phyloP scores from a whole-genome alignment of 1,140 invertebrate genomes.

The Theocolax elegans region DNA sequence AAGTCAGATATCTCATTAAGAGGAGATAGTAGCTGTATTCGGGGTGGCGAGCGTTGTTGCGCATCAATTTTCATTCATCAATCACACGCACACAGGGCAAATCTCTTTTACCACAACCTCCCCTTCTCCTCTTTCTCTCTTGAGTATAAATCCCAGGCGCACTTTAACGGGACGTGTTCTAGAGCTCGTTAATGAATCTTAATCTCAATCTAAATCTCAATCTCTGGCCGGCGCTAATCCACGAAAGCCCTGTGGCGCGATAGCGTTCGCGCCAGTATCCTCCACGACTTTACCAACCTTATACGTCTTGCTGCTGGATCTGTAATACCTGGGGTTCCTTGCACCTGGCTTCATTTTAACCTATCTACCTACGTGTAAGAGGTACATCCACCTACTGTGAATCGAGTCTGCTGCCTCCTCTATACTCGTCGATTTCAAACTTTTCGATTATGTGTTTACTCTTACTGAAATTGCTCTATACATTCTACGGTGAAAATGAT shows the following conservation, averaged over 20 bases:
- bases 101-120: conserved; percentile 2
- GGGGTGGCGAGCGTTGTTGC: not conserved
- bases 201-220: conserved; percentile 35
- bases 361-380: not conserved
- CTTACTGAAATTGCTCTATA: no score
- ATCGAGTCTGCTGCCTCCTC: no score
- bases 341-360: not conserved
- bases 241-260: not conserved
- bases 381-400: not conserved
- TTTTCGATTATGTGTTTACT: no score
- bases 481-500: no score
- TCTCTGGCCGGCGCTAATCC: conserved; percentile 4
- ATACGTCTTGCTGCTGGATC: not conserved
- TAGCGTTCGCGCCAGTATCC: not conserved
- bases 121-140: not conserved
- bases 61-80: conserved; percentile 28
- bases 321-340: not conserved
- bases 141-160: not conserved
- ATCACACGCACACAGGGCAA: not conserved
- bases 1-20: no score
- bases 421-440: no score
- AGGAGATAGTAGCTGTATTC: no score
- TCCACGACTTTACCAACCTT: no score
- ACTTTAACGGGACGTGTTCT: conserved; percentile 13
- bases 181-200: conserved; percentile 35